A percentile compares a stretch with the other conserved stretches of the same genome.
Conservation (phyloP, 2,113 vertebrate genomes). For the Oxygymnocypris stewartii region DNA sequence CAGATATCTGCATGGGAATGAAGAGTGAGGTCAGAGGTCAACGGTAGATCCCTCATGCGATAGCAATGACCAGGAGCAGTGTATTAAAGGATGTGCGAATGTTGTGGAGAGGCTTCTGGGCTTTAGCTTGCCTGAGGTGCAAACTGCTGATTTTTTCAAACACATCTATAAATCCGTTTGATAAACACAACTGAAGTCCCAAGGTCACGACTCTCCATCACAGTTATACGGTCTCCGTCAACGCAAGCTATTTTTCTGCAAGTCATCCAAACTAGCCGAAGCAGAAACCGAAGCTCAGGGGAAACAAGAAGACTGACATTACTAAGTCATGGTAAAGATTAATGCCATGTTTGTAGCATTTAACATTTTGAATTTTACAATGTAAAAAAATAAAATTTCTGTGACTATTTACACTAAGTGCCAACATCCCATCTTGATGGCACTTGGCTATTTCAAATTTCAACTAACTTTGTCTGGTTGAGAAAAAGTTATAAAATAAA, state of each 20-base stretch:
- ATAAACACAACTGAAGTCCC: conserved; percentile 18
- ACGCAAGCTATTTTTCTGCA: conserved; percentile 38
- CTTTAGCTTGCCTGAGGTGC: conserved; percentile 2
- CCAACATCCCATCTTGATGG: not conserved
- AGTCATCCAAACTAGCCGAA: not conserved
- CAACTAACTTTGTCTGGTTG: not conserved
- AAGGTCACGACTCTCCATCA: conserved; percentile 40
- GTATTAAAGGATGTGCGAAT: conserved; percentile 10
- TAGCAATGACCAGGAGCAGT: conserved; percentile 28
- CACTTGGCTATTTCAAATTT: not conserved
- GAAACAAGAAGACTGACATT: not conserved
- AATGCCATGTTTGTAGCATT: not conserved
- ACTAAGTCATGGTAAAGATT: not conserved
- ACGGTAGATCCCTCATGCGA: not conserved
- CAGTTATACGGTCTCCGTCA: not conserved
- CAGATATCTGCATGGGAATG: conserved; percentile 45
- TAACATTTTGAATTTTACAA: not conserved
- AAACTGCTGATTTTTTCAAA: conserved; percentile 25
- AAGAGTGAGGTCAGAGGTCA: conserved; percentile 28
- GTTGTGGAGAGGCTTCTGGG: conserved; percentile 13
- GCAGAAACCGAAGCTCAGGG: not conserved
- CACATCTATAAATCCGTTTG: conserved; percentile 33
- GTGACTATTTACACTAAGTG: not conserved
- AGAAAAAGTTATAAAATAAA: not conserved
- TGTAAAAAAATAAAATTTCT: not conserved